Conservation (phyloP, 37 sponge, comb jelly and placozoan genomes). For the Dysidea cf. avara region DNA sequence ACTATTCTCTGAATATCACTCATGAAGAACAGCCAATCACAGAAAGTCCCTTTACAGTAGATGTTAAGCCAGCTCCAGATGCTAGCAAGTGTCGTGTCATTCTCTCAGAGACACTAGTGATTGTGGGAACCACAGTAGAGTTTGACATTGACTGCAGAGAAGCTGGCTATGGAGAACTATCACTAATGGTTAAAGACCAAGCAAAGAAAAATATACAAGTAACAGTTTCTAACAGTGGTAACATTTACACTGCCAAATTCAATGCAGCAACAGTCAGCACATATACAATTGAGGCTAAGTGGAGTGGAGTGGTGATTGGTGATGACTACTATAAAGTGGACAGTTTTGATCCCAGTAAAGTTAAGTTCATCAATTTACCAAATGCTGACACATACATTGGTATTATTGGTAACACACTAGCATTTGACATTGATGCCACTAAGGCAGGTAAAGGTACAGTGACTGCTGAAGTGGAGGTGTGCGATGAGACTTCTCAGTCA, state of each 20-base stretch:
- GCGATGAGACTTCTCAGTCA: slow-evolving; percentile 1
- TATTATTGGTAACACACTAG: slow-evolving; percentile 22
- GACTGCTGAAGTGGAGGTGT: slow-evolving; percentile 22
- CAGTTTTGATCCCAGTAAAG: no score
- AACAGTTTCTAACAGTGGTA: slow-evolving; percentile 67
- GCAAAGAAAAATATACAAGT: slow-evolving; percentile 48
- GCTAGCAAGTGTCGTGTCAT: slow-evolving; percentile 66
- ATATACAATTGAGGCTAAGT: slow-evolving; percentile 69
- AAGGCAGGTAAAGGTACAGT: slow-evolving; percentile 43
- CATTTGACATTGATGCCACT: slow-evolving; percentile 34
- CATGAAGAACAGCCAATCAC: slow-evolving; percentile 71
- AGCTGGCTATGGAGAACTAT: slow-evolving; percentile 74
- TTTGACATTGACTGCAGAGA: slow-evolving; percentile 73
- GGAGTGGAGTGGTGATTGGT: slow-evolving; percentile 75
- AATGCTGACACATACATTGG: slow-evolving; percentile 24
- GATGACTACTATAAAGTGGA: slow-evolving; percentile 67
- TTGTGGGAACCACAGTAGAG: slow-evolving; percentile 69
- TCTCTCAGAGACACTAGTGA: slow-evolving; percentile 50
- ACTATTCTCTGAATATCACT: slow-evolving; percentile 57
- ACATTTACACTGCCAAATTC: slow-evolving; percentile 69
- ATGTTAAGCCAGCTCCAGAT: slow-evolving; percentile 65
- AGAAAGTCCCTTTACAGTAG: slow-evolving; percentile 81
- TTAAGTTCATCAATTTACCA: slow-evolving; percentile 25
- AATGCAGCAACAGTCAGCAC: slow-evolving; percentile 70
- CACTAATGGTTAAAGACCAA: slow-evolving; percentile 68